Evolutionary conservation across 2,888 invertebrate species (phyloP), one percentile per base, ranked within the genome.

Genomic region (Onthophagus sagittarius): DNA sequence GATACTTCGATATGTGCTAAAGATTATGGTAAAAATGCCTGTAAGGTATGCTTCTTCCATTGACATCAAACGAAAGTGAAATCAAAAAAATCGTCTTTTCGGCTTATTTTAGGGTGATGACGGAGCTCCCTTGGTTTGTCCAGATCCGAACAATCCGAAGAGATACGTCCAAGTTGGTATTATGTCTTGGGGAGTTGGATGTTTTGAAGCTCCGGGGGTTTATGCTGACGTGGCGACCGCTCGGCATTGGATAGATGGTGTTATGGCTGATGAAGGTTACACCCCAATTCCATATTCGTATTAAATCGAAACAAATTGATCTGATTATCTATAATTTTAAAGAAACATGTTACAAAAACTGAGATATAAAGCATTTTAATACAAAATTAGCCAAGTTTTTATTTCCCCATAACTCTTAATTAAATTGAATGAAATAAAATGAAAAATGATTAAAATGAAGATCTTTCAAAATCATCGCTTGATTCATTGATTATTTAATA

Each of bases 121-220:
- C 11, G 94, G 94, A 31, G 92, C 93, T 62, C 94, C 94, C 0
- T 83, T 94, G n/a, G 91, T 91, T 0, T 95, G 94, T 79, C 88
- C 89, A 9, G 85, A 88, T 74, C 86, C 88, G 0, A 80, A 87
- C 0, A 85, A 88, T 15, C 86, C 88, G 62, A 86, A 88, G 74
- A 88, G 90, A 9, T 94, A 92, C 83, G 89, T 91, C n/a, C 90
- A 94, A 80, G 88, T 89, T 0, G 96, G 96, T 0, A 90, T 95
- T 9, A 94, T 95, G 0, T 91, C 95, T 0, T 96, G 96, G 95
- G 96, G 96, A 15, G 92, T 96, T 71, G 94, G 94, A 4, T 96
- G 96, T 79, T 95, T 95, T 0, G 85, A 86, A 33, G 82, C 86
- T 76, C 96, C 96, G 0, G 95, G 93, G 0, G 94, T 94, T 0